Evolutionary conservation across 2,113 vertebrate species (phyloP).

Genomic region (Tricholaema leucomelas): DNA sequence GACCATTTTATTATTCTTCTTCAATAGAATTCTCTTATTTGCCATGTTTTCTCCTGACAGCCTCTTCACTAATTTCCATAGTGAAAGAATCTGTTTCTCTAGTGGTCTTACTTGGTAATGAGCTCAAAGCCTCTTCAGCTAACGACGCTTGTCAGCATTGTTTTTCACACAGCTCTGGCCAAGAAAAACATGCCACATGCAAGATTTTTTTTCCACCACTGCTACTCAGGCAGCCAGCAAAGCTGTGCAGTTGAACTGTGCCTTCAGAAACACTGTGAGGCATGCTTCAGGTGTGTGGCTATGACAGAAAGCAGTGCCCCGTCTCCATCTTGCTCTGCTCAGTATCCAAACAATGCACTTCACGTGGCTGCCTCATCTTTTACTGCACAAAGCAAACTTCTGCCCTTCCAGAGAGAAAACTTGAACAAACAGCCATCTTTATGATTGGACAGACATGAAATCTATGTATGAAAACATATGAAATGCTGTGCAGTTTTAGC

Average conservation of each 20-base stretch:
- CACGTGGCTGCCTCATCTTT: not conserved
- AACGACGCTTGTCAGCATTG: not conserved
- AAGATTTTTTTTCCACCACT: not conserved
- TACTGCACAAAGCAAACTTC: not conserved
- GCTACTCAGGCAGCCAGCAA: not conserved
- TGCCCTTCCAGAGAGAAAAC: not conserved
- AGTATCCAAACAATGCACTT: not conserved
- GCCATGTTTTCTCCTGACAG: not conserved
- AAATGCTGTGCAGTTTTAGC: not conserved
- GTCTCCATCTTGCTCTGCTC: not conserved
- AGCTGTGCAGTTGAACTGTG: not conserved
- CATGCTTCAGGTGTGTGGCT: not conserved
- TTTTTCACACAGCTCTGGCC: not conserved
- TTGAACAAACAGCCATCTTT: not conserved
- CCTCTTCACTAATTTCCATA: not conserved
- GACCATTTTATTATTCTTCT: no score
- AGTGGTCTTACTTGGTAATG: not conserved
- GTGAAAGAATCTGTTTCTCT: not conserved
- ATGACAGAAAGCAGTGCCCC: not conserved
- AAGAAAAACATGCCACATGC: not conserved
- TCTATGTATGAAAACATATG: not conserved
- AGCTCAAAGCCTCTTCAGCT: not conserved
- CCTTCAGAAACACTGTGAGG: not conserved
- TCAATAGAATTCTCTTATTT: not conserved
- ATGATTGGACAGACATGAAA: not conserved